Percentiles rank a stretch among this genome's conserved stretches.
phyloP scores from a whole-genome alignment of 2,888 invertebrate genomes.

The Microchrysa polita region DNA sequence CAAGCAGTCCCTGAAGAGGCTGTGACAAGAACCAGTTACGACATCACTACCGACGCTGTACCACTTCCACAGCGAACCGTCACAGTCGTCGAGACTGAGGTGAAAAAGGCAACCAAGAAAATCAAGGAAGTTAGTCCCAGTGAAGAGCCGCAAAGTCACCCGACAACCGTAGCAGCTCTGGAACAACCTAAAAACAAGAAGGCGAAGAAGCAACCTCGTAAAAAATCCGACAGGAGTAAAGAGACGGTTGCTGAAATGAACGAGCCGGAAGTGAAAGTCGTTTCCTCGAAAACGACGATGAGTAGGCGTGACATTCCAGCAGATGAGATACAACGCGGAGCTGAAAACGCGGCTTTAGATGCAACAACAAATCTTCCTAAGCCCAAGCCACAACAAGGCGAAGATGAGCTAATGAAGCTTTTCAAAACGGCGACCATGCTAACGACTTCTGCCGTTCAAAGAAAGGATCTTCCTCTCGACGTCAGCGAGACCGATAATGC shows the following conservation, averaged over 20 bases:
- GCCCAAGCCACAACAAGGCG: not conserved
- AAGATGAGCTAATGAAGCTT: not conserved
- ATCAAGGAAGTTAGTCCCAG: not conserved
- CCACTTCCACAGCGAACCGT: not conserved
- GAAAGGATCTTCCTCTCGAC: not conserved
- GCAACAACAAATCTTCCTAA: not conserved
- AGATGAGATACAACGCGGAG: not conserved
- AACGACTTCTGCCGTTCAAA: not conserved
- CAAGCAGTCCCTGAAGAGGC: not conserved
- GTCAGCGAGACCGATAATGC: not conserved
- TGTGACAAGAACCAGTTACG: not conserved
- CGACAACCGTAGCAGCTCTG: not conserved
- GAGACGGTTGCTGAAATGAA: slow-evolving; percentile 3
- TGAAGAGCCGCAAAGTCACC: not conserved
- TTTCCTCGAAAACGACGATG: not conserved
- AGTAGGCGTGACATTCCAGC: not conserved
- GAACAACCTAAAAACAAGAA: slow-evolving; percentile 1
- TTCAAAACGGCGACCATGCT: not conserved
- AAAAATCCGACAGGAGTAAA: not conserved
- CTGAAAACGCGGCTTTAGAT: not conserved
- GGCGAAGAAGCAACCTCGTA: not conserved
- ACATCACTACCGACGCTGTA: not conserved
- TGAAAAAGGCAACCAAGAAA: not conserved
- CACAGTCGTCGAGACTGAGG: not conserved
- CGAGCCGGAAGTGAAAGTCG: not conserved